Conservation (phyloP, 2,888 invertebrate species). For the Drosophila pegasa region DNA sequence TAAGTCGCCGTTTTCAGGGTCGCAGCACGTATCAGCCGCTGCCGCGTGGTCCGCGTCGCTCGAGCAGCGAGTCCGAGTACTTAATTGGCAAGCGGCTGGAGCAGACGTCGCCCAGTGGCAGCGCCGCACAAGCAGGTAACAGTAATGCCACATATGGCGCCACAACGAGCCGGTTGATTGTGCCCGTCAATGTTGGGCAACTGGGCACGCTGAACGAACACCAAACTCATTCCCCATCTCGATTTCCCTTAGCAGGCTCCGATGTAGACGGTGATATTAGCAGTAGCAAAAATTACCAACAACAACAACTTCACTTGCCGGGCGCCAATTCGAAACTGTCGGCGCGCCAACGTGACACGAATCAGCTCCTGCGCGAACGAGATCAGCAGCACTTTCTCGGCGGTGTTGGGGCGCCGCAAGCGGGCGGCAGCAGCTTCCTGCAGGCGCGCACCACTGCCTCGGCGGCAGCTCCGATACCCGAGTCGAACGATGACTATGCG, state of each 20-base stretch:
- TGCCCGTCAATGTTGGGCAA: conserved; percentile 60
- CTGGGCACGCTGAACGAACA: conserved; percentile 55
- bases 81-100: conserved; percentile 80
- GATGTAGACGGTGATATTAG: conserved; percentile 50
- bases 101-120: conserved; percentile 37
- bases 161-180: conserved; percentile 61
- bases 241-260: conserved; percentile 70
- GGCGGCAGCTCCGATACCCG: conserved; percentile 76
- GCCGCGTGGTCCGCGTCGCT: conserved; percentile 88
- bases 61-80: conserved; percentile 86
- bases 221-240: conserved; percentile 65
- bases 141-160: conserved; percentile 57
- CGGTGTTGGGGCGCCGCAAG: conserved; percentile 62
- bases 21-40: conserved; percentile 90
- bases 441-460: conserved; percentile 70
- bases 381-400: conserved; percentile 62
- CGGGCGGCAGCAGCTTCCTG: conserved; percentile 71
- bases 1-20: conserved; percentile 92
- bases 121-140: conserved; percentile 61
- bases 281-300: conserved; percentile 77
- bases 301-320: conserved; percentile 75
- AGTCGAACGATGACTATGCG: conserved; percentile 80
- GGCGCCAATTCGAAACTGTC: conserved; percentile 57
- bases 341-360: conserved; percentile 68
- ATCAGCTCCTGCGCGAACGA: conserved; percentile 68